Evolutionary conservation across 2,888 invertebrate species (phyloP), one percentile per base, ranked within the genome.

Genomic region (Isoperla grammatica): DNA sequence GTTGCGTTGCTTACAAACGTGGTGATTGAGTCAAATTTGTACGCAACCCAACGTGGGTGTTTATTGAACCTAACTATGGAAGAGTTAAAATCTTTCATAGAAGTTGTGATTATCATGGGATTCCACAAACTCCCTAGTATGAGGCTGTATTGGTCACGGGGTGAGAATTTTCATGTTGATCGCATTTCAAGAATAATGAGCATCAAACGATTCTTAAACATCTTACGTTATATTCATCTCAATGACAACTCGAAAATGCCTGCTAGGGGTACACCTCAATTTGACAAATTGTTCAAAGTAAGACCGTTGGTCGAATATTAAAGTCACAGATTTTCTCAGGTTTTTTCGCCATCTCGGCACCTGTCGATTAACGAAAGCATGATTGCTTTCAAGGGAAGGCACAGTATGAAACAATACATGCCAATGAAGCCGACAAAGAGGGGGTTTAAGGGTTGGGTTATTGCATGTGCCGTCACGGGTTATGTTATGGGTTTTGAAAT

Each of bases 401-500:
- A 8, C 54, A 20, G 20, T 4, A 45, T 64, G 17, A 66, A 64
- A 29, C 63, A 66, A 43, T 67, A 63, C 54, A 59, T 61, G 50
- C 58, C 61, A 11, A 60, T 59, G 53, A 65, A 65, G 39, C 65
- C 63, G 29, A 57, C 55, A 43, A 65, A 65, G 48, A 35, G 64
- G 35, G 64, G 64, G 8, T 65, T 56, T 43, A 65, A 65, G 59
- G 3, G 63, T 20, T 66, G 62, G 61, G 61, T 62, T n/a, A 56
- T 61, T 15, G 60, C 55, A 8, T 57, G 49, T 54, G 64, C 61
- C 35, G 57, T 57, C 42, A 45, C 50, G 13, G 63, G 65, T 5
- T 66, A 60, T 42, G 42, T 66, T n/a, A 50, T 63, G 1, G 15
- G 48, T n/a, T n/a, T n/a, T n/a, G 20, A 63, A 63, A 49, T 50